Evolutionary conservation across 1,140 invertebrate species (phyloP).

Genomic region (Glomeris maerens): DNA sequence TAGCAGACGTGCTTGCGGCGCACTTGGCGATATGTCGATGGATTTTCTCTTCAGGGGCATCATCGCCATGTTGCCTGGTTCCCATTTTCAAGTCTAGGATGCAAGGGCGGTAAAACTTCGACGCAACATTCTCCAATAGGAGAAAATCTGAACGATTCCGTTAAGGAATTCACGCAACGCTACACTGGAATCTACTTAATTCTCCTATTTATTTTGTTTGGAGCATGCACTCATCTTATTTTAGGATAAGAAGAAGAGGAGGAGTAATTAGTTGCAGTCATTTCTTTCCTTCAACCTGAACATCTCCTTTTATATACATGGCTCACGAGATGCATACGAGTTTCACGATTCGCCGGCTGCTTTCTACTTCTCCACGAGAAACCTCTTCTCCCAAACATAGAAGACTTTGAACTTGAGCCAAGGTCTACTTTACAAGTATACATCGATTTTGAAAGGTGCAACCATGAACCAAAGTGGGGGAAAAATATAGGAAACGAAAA

Average conservation of each 20-base stretch:
- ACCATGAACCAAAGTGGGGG: too few relatives aligned
- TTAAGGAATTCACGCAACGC: constrained; percentile 1
- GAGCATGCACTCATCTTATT: background rate
- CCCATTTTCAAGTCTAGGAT: constrained; percentile 43
- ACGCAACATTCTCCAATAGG: constrained; percentile 37
- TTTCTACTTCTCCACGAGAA: background rate
- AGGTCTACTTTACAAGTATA: too few relatives aligned
- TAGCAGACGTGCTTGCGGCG: constrained; percentile 32
- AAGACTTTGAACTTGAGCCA: too few relatives aligned
- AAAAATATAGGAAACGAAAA: too few relatives aligned
- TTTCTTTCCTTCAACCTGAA: too few relatives aligned
- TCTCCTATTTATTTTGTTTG: background rate
- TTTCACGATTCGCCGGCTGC: background rate
- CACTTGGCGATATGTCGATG: constrained; percentile 35
- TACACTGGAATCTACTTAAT: background rate
- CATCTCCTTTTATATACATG: background rate
- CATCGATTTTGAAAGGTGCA: too few relatives aligned
- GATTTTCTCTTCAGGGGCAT: constrained; percentile 34
- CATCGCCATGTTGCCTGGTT: constrained; percentile 36
- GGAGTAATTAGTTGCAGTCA: too few relatives aligned
- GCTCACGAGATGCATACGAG: background rate
- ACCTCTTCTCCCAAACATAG: background rate
- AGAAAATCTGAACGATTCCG: constrained; percentile 30
- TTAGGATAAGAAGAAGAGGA: background rate
- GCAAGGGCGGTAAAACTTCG: constrained; percentile 32